Evolutionary conservation across 2,797 vertebrate species (phyloP).

Genomic region (Furcifer pardalis): DNA sequence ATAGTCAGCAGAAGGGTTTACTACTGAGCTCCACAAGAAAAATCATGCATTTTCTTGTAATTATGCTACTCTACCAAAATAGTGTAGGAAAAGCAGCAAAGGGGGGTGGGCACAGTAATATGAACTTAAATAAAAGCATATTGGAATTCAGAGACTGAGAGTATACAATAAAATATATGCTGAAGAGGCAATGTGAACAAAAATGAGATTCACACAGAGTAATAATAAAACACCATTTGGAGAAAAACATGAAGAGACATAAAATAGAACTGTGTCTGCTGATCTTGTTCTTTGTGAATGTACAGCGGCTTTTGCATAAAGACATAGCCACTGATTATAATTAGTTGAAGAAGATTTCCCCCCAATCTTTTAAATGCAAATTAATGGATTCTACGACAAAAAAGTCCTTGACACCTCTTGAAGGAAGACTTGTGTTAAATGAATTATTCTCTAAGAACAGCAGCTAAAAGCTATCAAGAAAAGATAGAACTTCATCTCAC

Average conservation of each 20-base stretch:
- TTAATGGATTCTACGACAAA: slow-evolving; percentile 55
- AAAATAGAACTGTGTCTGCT: slow-evolving; percentile 17
- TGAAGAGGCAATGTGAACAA: slow-evolving; percentile 34
- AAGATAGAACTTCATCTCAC: slow-evolving; percentile 44
- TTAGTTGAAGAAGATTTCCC: slow-evolving; percentile 53
- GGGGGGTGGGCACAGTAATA: background rate
- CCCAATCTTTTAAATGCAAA: slow-evolving; percentile 62
- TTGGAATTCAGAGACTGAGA: slow-evolving; percentile 19
- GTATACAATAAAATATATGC: slow-evolving; percentile 5
- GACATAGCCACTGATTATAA: slow-evolving; percentile 57
- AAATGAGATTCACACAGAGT: slow-evolving; percentile 20
- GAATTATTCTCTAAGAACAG: slow-evolving; percentile 55
- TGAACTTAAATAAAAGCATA: slow-evolving; percentile 27
- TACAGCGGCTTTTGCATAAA: slow-evolving; percentile 29
- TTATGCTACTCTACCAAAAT: slow-evolving; percentile 38
- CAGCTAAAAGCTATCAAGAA: slow-evolving; percentile 53
- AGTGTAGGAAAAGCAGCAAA: slow-evolving; percentile 3
- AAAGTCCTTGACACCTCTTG: slow-evolving; percentile 60
- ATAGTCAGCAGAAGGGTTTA: background rate
- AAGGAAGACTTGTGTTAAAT: slow-evolving; percentile 57
- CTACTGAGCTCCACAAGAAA: background rate
- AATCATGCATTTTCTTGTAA: slow-evolving; percentile 3
- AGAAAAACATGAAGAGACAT: slow-evolving; percentile 40
- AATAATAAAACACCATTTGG: slow-evolving; percentile 32
- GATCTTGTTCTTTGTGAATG: slow-evolving; percentile 39